A percentile compares a stretch with the other conserved stretches of the same genome.
These are phyloP conservation scores for Lycocorax pyrrhopterus DNA, from an alignment of 2,113 vertebrate genomes.

Conservation along the genomic window DNA sequence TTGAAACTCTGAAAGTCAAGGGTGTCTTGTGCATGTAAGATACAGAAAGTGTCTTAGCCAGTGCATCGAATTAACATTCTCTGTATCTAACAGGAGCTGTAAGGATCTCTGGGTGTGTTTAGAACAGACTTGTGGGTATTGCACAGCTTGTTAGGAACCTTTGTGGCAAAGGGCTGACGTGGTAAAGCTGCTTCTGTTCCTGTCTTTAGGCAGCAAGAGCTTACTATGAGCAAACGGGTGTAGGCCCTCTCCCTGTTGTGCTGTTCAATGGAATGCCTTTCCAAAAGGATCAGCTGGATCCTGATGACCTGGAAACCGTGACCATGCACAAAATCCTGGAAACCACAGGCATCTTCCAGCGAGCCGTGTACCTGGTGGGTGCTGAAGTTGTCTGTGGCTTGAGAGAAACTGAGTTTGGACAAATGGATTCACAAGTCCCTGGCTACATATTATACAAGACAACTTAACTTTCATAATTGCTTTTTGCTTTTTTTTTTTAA, in stretches of 20 bases:
- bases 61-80: background rate
- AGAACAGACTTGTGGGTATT: background rate
- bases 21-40: background rate
- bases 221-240: conserved; percentile 90
- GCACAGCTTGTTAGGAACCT: background rate
- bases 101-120: background rate
- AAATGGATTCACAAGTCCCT: background rate
- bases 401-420: background rate
- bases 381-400: background rate
- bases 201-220: conserved; percentile 81
- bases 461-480: background rate
- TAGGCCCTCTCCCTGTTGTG: conserved; percentile 89
- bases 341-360: conserved; percentile 90
- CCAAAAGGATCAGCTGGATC: conserved; percentile 89
- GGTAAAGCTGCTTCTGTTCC: background rate
- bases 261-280: conserved; percentile 95
- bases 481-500: rapidly evolving
- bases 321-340: conserved; percentile 98
- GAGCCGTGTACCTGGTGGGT: conserved; percentile 92
- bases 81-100: background rate
- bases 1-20: background rate
- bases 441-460: background rate
- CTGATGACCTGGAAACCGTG: conserved; percentile 92
- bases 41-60: background rate
- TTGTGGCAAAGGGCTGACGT: rapidly evolving